Base-by-base conservation (phyloP, 2,888 invertebrate species). In the Hypolimnas misippus region DNA sequence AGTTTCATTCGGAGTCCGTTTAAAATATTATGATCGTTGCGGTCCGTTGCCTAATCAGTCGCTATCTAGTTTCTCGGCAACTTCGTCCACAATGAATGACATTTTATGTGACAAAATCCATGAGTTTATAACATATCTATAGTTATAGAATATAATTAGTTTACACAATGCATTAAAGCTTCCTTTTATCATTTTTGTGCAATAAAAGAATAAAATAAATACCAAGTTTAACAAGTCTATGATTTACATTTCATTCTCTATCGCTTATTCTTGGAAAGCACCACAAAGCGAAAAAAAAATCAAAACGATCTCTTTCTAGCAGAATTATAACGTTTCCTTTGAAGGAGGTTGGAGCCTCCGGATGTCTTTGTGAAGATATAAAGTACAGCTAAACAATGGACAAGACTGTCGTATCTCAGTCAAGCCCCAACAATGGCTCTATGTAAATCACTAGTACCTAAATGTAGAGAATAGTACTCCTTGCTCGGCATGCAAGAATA, bases 241-340 rank as follows among this genome's bases (percentile, higher is more conserved):
- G 29, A 44, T 56, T 31, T 33, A 19, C 33, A 57, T 49, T 57
- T 21, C 49, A 49, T 44, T 57, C 19, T 57, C n/a, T 25, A 57
- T 56, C 33, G 46, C 38, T 44, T 19, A 44, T 19, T 19, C 10
- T 52, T 19, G n/a, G 12, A 57, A 35, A n/a, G 42, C 12, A 25
- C 17, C 50, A 19, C 51, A 58, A 52, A 21, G 42, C 46, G 5
- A 52, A 33, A 44, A 51, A 51, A 52, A 58, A 58, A 33, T 44
- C 42, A 33, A 40, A 53, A 46, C 21, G 17, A 46, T 59, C 53
- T 59, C 53, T 59, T 59, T 60, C 14, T 60, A 56, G 51, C 44
- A 57, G 58, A 63, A 68, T 63, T 61, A 66, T 63, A 59, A 63
- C 29, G 62, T 62, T 65, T 57, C 50, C 66, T 68, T 68, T 68